Conservation (phyloP, 2,888 invertebrate genomes). For the Brenthis hecate region DNA sequence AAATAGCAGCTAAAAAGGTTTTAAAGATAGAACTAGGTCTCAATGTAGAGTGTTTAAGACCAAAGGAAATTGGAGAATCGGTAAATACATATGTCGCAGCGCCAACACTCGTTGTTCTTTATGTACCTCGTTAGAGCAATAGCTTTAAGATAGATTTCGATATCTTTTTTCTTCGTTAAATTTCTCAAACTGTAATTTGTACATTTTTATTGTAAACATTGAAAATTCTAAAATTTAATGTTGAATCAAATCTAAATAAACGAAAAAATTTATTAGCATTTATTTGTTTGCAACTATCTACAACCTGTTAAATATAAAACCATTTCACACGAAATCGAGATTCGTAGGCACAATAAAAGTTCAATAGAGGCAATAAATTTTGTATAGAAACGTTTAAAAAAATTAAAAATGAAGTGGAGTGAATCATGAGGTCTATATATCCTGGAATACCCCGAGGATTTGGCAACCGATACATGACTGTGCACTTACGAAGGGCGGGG, state of each 20-base stretch:
- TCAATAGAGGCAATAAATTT: constrained; percentile 65
- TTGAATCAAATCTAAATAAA: constrained; percentile 5
- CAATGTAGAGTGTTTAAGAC: constrained; percentile 1
- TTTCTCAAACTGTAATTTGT: background rate
- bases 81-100: constrained; percentile 4
- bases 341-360: constrained; percentile 55
- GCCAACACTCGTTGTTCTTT: constrained; percentile 3
- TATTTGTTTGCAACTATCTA: constrained; percentile 28
- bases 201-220: background rate
- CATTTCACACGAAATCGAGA: constrained; percentile 35
- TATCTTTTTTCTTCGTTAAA: background rate
- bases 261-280: background rate
- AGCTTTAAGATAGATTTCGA: background rate
- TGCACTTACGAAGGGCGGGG: constrained; percentile 66
- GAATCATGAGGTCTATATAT: constrained; percentile 62
- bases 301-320: constrained; percentile 34
- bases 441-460: constrained; percentile 67
- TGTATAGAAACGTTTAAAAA: constrained; percentile 61
- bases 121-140: background rate
- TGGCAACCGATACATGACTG: constrained; percentile 78
- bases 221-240: background rate
- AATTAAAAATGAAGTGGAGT: constrained; percentile 70
- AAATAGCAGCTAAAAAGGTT: background rate
- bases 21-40: background rate
- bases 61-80: background rate